phyloP scores from a whole-genome alignment of 2,113 vertebrate species.

The Scytalopus superciliaris region DNA sequence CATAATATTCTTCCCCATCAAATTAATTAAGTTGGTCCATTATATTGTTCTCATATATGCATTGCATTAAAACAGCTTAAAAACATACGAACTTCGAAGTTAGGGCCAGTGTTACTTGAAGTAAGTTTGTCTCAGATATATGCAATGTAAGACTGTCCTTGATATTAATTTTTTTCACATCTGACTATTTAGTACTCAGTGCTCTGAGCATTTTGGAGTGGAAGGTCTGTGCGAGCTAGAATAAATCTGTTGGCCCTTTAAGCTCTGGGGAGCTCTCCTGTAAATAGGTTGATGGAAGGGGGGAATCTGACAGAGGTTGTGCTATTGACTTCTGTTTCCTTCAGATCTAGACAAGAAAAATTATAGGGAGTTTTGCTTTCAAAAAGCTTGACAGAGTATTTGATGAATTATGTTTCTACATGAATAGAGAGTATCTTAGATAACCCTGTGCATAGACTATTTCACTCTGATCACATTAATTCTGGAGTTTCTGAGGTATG shows the following conservation, averaged over 20 bases:
- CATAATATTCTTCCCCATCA: background rate
- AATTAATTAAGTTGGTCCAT: background rate
- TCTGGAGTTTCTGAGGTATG: background rate
- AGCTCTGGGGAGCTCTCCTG: background rate
- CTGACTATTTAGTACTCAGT: background rate
- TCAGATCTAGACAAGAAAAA: background rate
- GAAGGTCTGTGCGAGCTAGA: background rate
- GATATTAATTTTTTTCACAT: background rate
- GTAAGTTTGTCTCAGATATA: background rate
- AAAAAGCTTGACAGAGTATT: background rate
- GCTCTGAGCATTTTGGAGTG: background rate
- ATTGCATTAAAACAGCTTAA: background rate
- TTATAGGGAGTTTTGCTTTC: background rate
- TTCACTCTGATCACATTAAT: background rate
- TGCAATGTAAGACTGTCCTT: background rate
- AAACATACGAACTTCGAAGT: background rate
- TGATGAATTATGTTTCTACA: background rate
- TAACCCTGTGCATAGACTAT: background rate
- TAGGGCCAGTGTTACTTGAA: background rate
- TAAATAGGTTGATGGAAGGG: background rate
- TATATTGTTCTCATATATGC: accelerated
- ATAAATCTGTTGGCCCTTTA: background rate
- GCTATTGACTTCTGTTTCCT: background rate
- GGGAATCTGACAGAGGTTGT: background rate
- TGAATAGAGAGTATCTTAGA: background rate